Conservation (phyloP, 2,797 vertebrate species). For the Carduelis carduelis region DNA sequence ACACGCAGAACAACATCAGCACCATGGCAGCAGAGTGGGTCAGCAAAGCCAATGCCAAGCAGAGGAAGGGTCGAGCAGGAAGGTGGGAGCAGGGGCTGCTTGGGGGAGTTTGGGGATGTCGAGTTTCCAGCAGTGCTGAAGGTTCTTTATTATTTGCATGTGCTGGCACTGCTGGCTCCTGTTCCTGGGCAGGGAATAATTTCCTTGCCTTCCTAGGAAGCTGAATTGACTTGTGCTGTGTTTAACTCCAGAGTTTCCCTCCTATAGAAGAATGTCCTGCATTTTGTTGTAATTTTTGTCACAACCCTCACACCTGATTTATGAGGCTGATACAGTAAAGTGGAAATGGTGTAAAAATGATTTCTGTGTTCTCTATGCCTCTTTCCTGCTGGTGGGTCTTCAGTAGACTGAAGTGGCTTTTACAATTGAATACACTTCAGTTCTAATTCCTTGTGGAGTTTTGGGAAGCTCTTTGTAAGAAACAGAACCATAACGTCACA, state of each 20-base stretch:
- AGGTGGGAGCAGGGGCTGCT: constrained; percentile 73
- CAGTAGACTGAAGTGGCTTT: not conserved
- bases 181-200: not conserved
- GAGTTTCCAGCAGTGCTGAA: not conserved
- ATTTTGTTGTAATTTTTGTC: not conserved
- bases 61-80: constrained; percentile 94
- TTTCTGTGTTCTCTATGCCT: not conserved
- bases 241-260: not conserved
- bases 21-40: constrained; percentile 98
- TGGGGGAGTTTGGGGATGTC: not conserved
- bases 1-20: constrained; percentile 97
- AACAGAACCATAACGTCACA: not conserved
- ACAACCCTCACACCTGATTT: not conserved
- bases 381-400: not conserved
- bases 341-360: not conserved
- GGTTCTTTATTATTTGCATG: accelerated
- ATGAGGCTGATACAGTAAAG: not conserved
- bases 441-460: not conserved
- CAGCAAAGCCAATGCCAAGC: constrained; percentile 95
- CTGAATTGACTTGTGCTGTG: not conserved
- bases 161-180: not conserved
- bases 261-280: not conserved
- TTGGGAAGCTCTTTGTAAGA: not conserved
- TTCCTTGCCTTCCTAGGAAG: not conserved
- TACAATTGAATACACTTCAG: not conserved